phyloP scores from a whole-genome alignment of 2,888 invertebrate species.

The Belgica antarctica region DNA sequence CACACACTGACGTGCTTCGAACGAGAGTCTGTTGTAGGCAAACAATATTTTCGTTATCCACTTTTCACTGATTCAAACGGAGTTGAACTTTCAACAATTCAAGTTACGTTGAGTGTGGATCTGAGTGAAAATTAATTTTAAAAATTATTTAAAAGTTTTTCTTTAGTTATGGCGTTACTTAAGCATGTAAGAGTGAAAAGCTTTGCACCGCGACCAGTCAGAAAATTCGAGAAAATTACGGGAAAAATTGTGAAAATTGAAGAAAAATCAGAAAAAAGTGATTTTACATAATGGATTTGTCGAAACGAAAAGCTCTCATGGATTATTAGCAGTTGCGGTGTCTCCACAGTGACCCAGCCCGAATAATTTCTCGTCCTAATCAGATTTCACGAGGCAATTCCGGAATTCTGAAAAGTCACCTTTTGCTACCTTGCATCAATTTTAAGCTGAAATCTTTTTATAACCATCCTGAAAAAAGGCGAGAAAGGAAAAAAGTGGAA shows the following conservation, averaged over 20 bases:
- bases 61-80: slow-evolving; percentile 27
- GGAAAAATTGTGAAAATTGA: not conserved
- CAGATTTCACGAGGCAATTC: slow-evolving; percentile 12
- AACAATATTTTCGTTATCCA: slow-evolving; percentile 42
- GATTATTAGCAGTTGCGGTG: not conserved
- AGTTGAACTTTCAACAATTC: slow-evolving; percentile 43
- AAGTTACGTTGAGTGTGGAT: slow-evolving; percentile 43
- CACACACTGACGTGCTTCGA: slow-evolving; percentile 22
- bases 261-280: not conserved
- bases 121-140: slow-evolving; percentile 19
- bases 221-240: not conserved
- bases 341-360: not conserved
- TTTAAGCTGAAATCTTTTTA: slow-evolving; percentile 43
- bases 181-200: not conserved
- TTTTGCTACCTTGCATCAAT: slow-evolving; percentile 5
- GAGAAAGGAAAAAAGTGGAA: slow-evolving; percentile 8
- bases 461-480: slow-evolving; percentile 31
- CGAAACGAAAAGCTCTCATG: not conserved
- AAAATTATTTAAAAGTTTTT: slow-evolving; percentile 1
- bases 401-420: slow-evolving; percentile 27
- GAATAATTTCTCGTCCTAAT: not conserved
- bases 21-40: not conserved
- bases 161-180: not conserved
- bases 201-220: not conserved
- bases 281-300: slow-evolving; percentile 8